Percentiles rank a stretch among this genome's conserved stretches.
Evolutionary conservation across 2,888 invertebrate genomes (phyloP).

Genomic region (Calephelis perditalis): DNA sequence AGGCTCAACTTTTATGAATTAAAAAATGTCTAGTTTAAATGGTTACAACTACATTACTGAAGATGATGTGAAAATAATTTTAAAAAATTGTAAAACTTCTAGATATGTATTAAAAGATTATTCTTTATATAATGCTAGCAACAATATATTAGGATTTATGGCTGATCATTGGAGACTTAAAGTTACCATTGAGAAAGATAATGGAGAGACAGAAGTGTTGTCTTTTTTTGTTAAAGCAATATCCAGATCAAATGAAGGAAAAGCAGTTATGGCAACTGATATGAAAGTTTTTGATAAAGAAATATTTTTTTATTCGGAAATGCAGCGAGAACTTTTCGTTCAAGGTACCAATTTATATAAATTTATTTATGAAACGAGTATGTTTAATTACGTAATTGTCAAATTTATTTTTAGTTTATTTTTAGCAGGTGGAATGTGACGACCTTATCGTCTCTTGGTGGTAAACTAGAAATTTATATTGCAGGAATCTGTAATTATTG

Average conservation of each 20-base stretch:
- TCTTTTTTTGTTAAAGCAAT: conserved; percentile 60
- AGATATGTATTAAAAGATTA: conserved; percentile 39
- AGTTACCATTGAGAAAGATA: conserved; percentile 37
- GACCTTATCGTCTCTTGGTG: too few relatives aligned
- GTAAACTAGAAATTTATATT: too few relatives aligned
- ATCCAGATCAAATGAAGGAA: conserved; percentile 51
- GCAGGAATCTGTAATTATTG: too few relatives aligned
- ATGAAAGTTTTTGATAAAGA: conserved; percentile 56
- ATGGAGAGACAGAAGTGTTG: conserved; percentile 34
- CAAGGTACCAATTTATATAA: conserved; percentile 37
- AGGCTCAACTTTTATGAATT: too few relatives aligned
- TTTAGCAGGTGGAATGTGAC: too few relatives aligned
- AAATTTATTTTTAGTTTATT: too few relatives aligned
- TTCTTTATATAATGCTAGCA: conserved; percentile 47
- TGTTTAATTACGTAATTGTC: too few relatives aligned
- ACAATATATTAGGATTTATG: conserved; percentile 64
- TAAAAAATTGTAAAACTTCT: conserved; percentile 36
- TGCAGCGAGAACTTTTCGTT: conserved; percentile 46
- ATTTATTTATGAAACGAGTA: too few relatives aligned
- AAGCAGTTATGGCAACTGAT: conserved; percentile 58
- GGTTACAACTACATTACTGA: conserved; percentile 33
- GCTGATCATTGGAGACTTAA: conserved; percentile 63
- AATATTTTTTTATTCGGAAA: conserved; percentile 47
- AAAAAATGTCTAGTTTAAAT: conserved; percentile 1
- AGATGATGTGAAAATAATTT: conserved; percentile 45